Conservation (phyloP, 2,888 invertebrate genomes). For the Caenorhabditis wallacei region DNA sequence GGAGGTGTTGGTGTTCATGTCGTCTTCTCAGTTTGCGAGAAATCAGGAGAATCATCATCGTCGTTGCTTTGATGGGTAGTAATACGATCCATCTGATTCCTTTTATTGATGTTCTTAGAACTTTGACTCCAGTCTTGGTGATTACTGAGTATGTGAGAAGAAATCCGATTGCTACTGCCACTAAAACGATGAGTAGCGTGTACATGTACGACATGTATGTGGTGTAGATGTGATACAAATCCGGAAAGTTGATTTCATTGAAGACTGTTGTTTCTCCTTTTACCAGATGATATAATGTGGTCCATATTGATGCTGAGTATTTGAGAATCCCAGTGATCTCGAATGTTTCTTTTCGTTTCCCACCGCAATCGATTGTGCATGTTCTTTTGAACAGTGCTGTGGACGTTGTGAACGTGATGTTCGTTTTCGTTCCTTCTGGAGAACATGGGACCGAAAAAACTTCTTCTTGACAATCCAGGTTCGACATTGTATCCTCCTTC, state of each 20-base stretch:
- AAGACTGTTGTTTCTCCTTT: not conserved
- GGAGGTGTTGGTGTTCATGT: no score
- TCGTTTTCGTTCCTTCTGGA: not conserved
- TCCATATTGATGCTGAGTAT: slow-evolving; percentile 13
- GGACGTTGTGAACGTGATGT: not conserved
- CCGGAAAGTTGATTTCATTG: slow-evolving; percentile 5
- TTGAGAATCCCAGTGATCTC: slow-evolving; percentile 6
- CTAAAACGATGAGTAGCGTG: not conserved
- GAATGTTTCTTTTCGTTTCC: not conserved
- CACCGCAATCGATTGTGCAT: slow-evolving; percentile 7
- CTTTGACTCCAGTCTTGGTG: no score
- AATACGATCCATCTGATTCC: no score
- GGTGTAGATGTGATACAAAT: not conserved
- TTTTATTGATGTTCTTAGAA: no score
- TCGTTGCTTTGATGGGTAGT: no score
- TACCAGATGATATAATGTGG: not conserved
- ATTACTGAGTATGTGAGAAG: not conserved
- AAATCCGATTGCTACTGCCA: not conserved
- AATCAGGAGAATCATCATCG: no score
- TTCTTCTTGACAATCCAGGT: not conserved
- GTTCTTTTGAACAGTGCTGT: not conserved
- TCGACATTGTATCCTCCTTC: not conserved
- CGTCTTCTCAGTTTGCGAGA: no score
- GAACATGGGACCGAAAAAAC: slow-evolving; percentile 10
- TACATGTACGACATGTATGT: not conserved